A percentile compares a stretch with the other conserved stretches of the same genome.
Evolutionary conservation across 2,113 vertebrate species (phyloP).

Genomic region (Corythoichthys haematopterus): DNA sequence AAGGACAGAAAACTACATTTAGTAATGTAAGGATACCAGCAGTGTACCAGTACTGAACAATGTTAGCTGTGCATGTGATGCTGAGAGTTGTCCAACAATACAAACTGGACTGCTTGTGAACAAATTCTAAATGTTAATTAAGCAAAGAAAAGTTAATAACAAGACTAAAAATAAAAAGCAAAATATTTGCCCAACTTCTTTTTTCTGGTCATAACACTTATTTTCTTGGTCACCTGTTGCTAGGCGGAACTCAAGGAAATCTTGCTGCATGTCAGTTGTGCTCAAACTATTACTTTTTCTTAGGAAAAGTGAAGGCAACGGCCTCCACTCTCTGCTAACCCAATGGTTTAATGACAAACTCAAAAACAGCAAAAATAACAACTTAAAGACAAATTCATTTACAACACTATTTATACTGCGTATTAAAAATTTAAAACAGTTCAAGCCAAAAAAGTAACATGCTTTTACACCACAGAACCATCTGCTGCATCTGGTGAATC

Average conservation of each 20-base stretch:
- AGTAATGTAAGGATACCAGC: too few species aligned
- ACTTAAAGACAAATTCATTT: not conserved
- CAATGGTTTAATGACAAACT: not conserved
- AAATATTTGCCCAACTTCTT: not conserved
- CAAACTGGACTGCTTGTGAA: not conserved
- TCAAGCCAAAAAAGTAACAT: not conserved
- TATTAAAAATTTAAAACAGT: not conserved
- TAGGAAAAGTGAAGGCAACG: not conserved
- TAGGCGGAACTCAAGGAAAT: not conserved
- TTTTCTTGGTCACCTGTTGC: not conserved
- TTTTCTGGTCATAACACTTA: not conserved
- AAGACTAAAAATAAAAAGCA: not conserved
- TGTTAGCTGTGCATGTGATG: too few species aligned
- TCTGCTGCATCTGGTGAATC: constrained; percentile 2
- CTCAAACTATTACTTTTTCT: too few species aligned
- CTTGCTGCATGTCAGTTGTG: too few species aligned
- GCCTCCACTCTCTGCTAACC: not conserved
- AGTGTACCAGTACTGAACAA: too few species aligned
- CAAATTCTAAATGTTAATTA: too few species aligned
- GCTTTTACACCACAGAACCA: not conserved
- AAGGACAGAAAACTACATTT: too few species aligned
- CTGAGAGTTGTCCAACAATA: too few species aligned
- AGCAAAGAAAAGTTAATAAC: too few species aligned
- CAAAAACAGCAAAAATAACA: not conserved
- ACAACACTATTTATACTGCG: not conserved